Evolutionary conservation across 1,140 invertebrate genomes (phyloP).

Genomic region (Heterodera carotae): DNA sequence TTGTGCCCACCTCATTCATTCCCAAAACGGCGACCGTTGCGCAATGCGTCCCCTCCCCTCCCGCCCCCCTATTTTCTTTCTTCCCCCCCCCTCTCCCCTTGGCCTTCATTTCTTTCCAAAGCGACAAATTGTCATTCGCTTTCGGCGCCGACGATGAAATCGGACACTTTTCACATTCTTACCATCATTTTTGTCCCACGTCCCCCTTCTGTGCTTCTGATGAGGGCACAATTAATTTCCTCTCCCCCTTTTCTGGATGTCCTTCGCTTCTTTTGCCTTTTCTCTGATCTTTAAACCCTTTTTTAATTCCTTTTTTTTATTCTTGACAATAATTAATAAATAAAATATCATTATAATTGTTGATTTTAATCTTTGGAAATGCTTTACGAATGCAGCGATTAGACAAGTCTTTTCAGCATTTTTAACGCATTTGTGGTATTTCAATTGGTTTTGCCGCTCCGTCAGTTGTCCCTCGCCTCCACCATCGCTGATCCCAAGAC

Average conservation of each 20-base stretch:
- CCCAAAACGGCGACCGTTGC: background rate
- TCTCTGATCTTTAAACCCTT: background rate
- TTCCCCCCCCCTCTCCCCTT: background rate
- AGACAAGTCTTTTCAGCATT: too few species aligned
- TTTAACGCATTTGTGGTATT: background rate
- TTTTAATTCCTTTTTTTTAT: background rate
- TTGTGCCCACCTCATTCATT: background rate
- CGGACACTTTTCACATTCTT: slow-evolving; percentile 3
- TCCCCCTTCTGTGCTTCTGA: background rate
- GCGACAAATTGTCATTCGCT: slow-evolving; percentile 10
- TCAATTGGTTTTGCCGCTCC: background rate
- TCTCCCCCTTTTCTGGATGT: slow-evolving; percentile 9
- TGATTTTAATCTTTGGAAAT: background rate
- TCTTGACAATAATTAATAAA: too few species aligned
- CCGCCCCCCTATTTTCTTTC: background rate
- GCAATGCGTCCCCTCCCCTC: background rate
- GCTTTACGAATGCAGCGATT: background rate
- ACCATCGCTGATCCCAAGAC: background rate
- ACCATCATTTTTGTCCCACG: slow-evolving; percentile 4
- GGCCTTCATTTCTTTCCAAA: background rate
- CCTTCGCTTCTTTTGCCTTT: slow-evolving; percentile 2
- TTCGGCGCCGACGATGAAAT: slow-evolving; percentile 4
- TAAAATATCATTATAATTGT: background rate
- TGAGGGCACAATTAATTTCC: slow-evolving; percentile 15
- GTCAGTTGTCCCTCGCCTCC: background rate